phyloP scores from a whole-genome alignment of 2,888 invertebrate species.

The Danaus chrysippus region DNA sequence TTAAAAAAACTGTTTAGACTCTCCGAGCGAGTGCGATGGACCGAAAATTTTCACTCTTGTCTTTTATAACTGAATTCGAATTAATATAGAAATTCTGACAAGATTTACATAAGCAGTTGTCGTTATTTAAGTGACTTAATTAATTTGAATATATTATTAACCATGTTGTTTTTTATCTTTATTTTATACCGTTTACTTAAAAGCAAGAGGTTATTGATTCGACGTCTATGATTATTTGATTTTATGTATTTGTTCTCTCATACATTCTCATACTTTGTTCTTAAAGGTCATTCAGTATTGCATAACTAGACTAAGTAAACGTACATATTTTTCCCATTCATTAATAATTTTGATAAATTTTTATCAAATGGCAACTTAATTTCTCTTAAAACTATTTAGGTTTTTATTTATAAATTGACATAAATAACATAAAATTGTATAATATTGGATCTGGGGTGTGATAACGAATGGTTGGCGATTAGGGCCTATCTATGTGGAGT shows the following conservation, averaged over 20 bases:
- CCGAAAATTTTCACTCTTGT: conserved; percentile 41
- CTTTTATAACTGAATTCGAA: conserved; percentile 28
- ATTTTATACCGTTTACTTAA: too few relatives aligned
- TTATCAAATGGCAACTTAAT: too few relatives aligned
- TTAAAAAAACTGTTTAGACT: conserved; percentile 55
- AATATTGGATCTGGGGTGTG: conserved; percentile 3
- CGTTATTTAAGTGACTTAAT: not conserved
- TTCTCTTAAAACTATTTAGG: too few relatives aligned
- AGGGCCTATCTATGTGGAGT: conserved; percentile 46
- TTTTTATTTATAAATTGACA: not conserved
- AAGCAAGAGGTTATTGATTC: too few relatives aligned
- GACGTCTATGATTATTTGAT: too few relatives aligned
- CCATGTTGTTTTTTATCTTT: too few relatives aligned
- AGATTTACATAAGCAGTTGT: conserved; percentile 14
- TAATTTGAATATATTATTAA: not conserved
- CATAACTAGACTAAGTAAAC: too few relatives aligned
- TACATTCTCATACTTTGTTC: too few relatives aligned
- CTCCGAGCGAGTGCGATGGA: conserved; percentile 52
- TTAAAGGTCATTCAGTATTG: too few relatives aligned
- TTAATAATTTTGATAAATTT: too few relatives aligned
- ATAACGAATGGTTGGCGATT: conserved; percentile 36
- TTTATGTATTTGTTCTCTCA: too few relatives aligned
- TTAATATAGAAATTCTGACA: conserved; percentile 9
- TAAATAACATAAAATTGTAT: not conserved
- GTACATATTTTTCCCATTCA: too few relatives aligned